These are phyloP conservation scores for Microcebus lehilahytsara DNA, from an alignment of 2,113 vertebrate species.

Conservation along the genomic window DNA sequence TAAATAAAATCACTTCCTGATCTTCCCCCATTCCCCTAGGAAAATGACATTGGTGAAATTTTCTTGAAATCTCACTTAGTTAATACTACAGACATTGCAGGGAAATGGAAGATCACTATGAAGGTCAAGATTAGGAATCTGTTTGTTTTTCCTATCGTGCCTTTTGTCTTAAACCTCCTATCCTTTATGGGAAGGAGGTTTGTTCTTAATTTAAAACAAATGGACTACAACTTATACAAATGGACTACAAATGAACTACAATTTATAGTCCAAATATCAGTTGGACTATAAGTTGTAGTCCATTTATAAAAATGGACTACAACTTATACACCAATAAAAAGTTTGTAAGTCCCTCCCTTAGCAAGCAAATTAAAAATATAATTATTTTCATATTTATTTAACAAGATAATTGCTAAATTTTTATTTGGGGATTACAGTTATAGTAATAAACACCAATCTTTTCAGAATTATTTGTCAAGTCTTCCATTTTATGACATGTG, in stretches of 20 bases:
- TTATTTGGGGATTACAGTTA: slow-evolving; percentile 22
- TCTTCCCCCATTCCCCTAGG: not conserved
- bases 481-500: not conserved
- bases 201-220: not conserved
- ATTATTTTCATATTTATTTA: slow-evolving; percentile 31
- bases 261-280: not conserved
- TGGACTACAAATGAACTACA: not conserved
- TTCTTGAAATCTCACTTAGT: not conserved
- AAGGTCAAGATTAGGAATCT: not conserved
- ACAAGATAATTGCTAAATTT: not conserved
- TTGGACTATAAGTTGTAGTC: too few species aligned
- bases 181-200: not conserved
- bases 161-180: not conserved
- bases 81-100: not conserved
- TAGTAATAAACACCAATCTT: slow-evolving; percentile 31
- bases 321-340: not conserved
- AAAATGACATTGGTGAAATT: not conserved
- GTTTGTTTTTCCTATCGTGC: not conserved
- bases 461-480: slow-evolving; percentile 34
- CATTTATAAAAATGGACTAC: slow-evolving; percentile 33
- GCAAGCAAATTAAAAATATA: slow-evolving; percentile 35
- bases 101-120: not conserved
- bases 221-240: slow-evolving; percentile 18
- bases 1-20: not conserved
- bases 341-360: not conserved